Percentiles rank a stretch among this genome's conserved stretches.
phyloP scores from a whole-genome alignment of 2,113 vertebrate genomes.

The Falcunculus frontatus region DNA sequence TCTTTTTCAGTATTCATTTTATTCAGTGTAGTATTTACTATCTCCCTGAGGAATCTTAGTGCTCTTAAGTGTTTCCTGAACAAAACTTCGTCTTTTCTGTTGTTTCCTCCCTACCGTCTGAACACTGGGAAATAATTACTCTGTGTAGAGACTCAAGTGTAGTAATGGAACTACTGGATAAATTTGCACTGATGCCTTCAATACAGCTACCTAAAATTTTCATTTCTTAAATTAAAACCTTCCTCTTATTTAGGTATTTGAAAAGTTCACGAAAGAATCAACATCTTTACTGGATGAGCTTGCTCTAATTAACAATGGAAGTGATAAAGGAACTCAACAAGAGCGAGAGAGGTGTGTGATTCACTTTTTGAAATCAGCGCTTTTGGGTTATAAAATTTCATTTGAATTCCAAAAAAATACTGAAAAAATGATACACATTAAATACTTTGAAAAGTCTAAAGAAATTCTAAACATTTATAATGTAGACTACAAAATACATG shows the following conservation, averaged over 20 bases:
- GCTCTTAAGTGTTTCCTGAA: background rate
- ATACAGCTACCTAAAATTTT: background rate
- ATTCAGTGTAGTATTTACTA: background rate
- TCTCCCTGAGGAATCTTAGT: background rate
- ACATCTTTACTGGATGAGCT: constrained; percentile 94
- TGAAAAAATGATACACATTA: background rate
- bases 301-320: constrained; percentile 90
- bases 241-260: constrained; percentile 83
- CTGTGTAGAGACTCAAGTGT: background rate
- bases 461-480: background rate
- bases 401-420: background rate
- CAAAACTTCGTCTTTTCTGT: background rate
- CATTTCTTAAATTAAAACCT: background rate
- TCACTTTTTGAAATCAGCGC: background rate
- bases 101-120: background rate
- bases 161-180: background rate
- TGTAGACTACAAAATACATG: background rate
- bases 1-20: background rate
- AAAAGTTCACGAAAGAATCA: constrained; percentile 98
- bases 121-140: background rate
- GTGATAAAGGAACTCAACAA: constrained; percentile 85
- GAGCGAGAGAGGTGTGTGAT: constrained; percentile 87
- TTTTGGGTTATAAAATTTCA: background rate
- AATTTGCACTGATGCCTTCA: background rate
- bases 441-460: background rate